These are phyloP conservation scores for Micronisus gabar DNA, from an alignment of 2,113 vertebrate genomes.

Conservation along the genomic window DNA sequence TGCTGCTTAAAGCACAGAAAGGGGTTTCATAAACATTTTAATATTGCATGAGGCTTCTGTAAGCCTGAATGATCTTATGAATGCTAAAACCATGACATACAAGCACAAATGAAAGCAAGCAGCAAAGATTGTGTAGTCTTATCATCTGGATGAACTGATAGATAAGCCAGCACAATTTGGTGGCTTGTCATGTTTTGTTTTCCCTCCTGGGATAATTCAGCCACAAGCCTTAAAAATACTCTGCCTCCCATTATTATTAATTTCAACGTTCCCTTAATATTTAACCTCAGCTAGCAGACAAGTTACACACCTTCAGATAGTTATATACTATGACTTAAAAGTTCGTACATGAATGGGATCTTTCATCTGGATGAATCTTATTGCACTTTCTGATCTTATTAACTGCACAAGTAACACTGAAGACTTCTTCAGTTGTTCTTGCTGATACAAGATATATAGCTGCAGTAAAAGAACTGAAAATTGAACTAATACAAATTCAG, in stretches of 20 bases:
- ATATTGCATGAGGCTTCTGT: conserved; percentile 77
- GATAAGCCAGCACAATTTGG: conserved; percentile 21
- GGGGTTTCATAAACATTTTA: conserved; percentile 76
- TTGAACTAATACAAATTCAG: not conserved
- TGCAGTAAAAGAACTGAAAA: not conserved
- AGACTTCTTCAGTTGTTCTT: not conserved
- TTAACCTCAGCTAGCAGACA: not conserved
- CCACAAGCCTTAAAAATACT: not conserved
- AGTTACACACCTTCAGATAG: not conserved
- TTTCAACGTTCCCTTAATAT: not conserved
- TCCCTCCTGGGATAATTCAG: conserved; percentile 13
- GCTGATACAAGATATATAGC: not conserved
- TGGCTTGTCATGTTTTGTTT: conserved; percentile 47
- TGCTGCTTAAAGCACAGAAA: conserved; percentile 67
- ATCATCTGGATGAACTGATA: conserved; percentile 4
- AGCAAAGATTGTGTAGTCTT: conserved; percentile 21
- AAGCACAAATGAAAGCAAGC: conserved; percentile 47
- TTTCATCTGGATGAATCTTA: not conserved
- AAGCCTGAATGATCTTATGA: conserved; percentile 72
- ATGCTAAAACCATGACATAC: conserved; percentile 63
- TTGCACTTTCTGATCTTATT: not conserved
- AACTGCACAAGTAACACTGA: not conserved
- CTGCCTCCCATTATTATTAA: not conserved
- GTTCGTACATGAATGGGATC: not conserved
- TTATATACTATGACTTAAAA: not conserved